Evolutionary conservation across 2,797 vertebrate species (phyloP), one percentile per base, ranked within the genome.

Genomic region (Sitta carolinensis): DNA sequence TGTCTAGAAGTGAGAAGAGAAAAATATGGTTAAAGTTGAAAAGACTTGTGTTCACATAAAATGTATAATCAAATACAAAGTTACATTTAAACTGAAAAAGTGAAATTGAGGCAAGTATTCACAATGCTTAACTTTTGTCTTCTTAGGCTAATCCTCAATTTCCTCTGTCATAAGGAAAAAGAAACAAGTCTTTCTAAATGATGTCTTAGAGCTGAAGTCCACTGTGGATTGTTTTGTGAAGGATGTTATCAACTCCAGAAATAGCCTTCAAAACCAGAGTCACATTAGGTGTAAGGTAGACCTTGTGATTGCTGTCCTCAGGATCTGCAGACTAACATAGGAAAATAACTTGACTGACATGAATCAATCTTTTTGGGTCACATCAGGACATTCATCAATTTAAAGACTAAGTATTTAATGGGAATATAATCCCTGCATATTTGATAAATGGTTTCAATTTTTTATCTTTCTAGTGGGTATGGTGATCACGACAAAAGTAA

Each of bases 381-480:
- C 19, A 27, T 42, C 55, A 79, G 83, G 87, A 50, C 34, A 54
- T 76, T 73, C 32, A 79, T 62, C 77, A 43, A 4, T 82, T 84
- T 89, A 50, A 95, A 81, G 69, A 68, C 47, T 34, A 73, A 43
- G 30, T 62, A 40, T 87, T 91, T 93, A 89, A 94, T 78, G 70
- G 74, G 57, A 62, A 76, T 70, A 82, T 76, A 90, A 92, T 76
- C 52, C 38, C 55, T 79, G 74, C 15, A 26, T 81, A 76, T 96
- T 75, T 95, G 92, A 93, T 29, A 91, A 89, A 89, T 34, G 51
- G 73, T 88, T 96, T 81, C 40, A 58, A 34, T 63, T 92, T 86
- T 86, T 93, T 92, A 69, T 70, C 84, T 86, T 92, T 88, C 66
- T 84, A 84, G 54, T 16, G 17, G 59, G 40, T 66, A 79, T 50